Base-by-base conservation (phyloP, 1,140 invertebrate species). In the Daktulosphaira vitifoliae region DNA sequence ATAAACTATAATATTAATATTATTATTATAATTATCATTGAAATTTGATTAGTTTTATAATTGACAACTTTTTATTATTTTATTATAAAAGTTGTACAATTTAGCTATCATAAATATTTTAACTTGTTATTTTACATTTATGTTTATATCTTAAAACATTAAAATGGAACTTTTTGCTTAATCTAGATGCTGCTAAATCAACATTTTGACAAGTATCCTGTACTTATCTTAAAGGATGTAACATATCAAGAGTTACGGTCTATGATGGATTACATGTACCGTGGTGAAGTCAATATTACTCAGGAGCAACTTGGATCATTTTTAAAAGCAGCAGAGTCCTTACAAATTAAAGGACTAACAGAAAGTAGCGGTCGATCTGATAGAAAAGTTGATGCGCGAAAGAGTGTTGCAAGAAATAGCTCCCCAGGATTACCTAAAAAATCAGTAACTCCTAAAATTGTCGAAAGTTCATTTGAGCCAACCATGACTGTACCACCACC, bases 251-350 rank as follows among this genome's bases (percentile, higher is more conserved):
- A 93, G 78, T 75, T 94, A 68, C 85, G 89, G 78, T 89, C 90
- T 59, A 90, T 94, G 84, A 88, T 92, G 82, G 88, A 92, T 74
- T 93, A 93, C 71, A 94, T 94, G 90, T 95, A 94, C 77, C 82
- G 88, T 70, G 91, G 91, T 53, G 90, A 94, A 80, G 90, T 94
- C 26, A 92, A 92, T 77, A 91, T 95, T 73, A 88, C 87, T 68
- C 90, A 93, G 77, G 89, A 92, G 77, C 88, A 93, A 76, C 78
- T 95, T 71, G 85, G 87, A 52, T 86, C 90, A n/a, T 78, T 95
- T 69, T 76, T 95, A 37, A 92, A 92, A 74, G 89, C 90, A 46
- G 92, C 91, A 3, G 89, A 93, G 77, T 88, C 88, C 38, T 76
- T 94, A 71, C 89, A 93, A 81, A 92, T 95, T 51, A 92, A 92